Evolutionary conservation across 2,888 invertebrate genomes (phyloP), one percentile per base, ranked within the genome.

Genomic region (Drosophila mimetica): DNA sequence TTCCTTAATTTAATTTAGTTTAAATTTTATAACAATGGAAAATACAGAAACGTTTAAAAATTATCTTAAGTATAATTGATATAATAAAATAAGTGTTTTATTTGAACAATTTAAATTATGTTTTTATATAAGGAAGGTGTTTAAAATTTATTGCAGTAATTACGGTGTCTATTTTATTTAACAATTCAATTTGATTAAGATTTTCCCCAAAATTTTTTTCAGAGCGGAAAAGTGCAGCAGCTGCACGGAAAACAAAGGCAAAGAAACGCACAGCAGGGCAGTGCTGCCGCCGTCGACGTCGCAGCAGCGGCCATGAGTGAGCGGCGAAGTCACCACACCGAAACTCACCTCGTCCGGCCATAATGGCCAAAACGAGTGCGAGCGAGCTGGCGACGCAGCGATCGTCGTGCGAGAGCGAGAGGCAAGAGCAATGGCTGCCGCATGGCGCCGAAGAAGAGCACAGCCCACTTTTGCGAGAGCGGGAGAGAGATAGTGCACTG

Each of bases 351-450:
- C 67, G 42, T 39, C 18, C 50, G 30, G 78, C 72, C 28, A 65
- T 76, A 57, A 59, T 66, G 66, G 51, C 51, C 18, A 11, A 47
- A 14, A 25, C 42, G 32, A 36, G 79, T 63, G 44, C 67, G 79
- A 86, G 74, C 58, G 83, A 81, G 76, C 5, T 60, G 50, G 70
- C 79, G 74, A 76, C 74, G 66, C 53, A n/a, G 16, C 37, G 77
- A 86, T 81, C 84, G 55, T 48, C 37, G 16, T 9, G 80, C 32
- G 52, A 32, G 76, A 90, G 77, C 61, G 86, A 84, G 89, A 90
- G 18, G 77, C 72, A 84, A 83, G 77, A 82, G 74, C 76, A 87
- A 89, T 89, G 90, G 90, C 90, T 75, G 89, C 76, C 78, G 54
- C 69, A 66, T 66, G 76, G 66, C 55, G 55, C 55, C 55, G 37